Evolutionary conservation across 2,888 invertebrate species (phyloP).

Genomic region (Drymonia ruficornis): DNA sequence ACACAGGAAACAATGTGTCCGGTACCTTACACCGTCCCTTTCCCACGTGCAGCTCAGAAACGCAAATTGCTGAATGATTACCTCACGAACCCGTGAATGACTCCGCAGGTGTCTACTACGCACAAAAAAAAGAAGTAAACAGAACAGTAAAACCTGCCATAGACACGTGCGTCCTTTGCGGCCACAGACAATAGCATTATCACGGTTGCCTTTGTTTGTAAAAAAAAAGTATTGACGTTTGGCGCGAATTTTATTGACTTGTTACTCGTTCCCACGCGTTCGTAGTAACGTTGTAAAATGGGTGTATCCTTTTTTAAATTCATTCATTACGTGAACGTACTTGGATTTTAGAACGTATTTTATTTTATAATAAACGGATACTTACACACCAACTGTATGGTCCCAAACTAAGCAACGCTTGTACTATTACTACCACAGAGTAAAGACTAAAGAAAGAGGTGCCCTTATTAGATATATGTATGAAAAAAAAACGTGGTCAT

Average conservation of each 20-base stretch:
- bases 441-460: no score
- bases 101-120: slow-evolving; percentile 74
- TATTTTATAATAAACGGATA: no score
- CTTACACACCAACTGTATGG: no score
- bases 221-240: slow-evolving; percentile 59
- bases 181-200: slow-evolving; percentile 73
- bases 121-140: slow-evolving; percentile 57
- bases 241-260: slow-evolving; percentile 60
- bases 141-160: slow-evolving; percentile 67
- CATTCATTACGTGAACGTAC: no score
- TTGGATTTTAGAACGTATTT: no score
- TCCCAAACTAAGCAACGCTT: no score
- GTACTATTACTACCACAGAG: no score
- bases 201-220: slow-evolving; percentile 45
- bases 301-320: background rate
- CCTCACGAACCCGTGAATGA: slow-evolving; percentile 59
- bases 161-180: slow-evolving; percentile 79
- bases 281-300: slow-evolving; percentile 7
- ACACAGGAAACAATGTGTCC: background rate
- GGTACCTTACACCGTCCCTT: slow-evolving; percentile 36
- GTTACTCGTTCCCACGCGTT: slow-evolving; percentile 62
- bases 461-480: no score
- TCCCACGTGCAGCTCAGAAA: slow-evolving; percentile 45
- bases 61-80: slow-evolving; percentile 58
- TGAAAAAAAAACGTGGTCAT: no score